These are phyloP conservation scores for Belgica antarctica DNA, from an alignment of 2,888 invertebrate genomes.

Conservation along the genomic window DNA sequence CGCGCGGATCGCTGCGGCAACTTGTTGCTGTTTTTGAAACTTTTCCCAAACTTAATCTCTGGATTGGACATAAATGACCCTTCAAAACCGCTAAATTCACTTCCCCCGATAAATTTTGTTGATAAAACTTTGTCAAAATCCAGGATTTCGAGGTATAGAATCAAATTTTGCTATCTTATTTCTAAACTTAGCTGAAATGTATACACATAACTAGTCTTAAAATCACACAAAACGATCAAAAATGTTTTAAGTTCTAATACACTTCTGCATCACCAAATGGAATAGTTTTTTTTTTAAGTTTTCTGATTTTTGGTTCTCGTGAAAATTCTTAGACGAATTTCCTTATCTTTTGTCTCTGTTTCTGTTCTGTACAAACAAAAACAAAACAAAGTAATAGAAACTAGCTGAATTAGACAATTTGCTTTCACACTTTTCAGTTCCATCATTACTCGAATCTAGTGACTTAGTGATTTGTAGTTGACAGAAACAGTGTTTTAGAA, in stretches of 20 bases:
- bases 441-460: slow-evolving; percentile 10
- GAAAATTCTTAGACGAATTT: not conserved
- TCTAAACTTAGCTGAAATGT: slow-evolving; percentile 15
- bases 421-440: slow-evolving; percentile 1
- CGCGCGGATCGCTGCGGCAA: slow-evolving; percentile 54
- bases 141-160: slow-evolving; percentile 57
- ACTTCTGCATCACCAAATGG: slow-evolving; percentile 42
- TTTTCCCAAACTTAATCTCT: slow-evolving; percentile 42
- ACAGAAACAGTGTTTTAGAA: slow-evolving; percentile 12
- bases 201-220: slow-evolving; percentile 33
- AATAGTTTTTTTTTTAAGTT: not conserved
- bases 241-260: slow-evolving; percentile 35
- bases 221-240: slow-evolving; percentile 10
- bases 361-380: slow-evolving; percentile 20
- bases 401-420: slow-evolving; percentile 29
- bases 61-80: slow-evolving; percentile 49
- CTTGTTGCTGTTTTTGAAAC: slow-evolving; percentile 40
- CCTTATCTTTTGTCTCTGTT: not conserved
- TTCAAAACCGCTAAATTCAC: not conserved
- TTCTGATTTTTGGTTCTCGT: not conserved
- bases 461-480: slow-evolving; percentile 33
- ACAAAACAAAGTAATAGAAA: slow-evolving; percentile 19
- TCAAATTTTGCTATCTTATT: slow-evolving; percentile 25
- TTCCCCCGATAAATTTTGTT: not conserved
- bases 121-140: slow-evolving; percentile 30